These are phyloP conservation scores for Tauraco hartlaubi DNA, from an alignment of 2,797 vertebrate genomes.

Conservation along the genomic window DNA sequence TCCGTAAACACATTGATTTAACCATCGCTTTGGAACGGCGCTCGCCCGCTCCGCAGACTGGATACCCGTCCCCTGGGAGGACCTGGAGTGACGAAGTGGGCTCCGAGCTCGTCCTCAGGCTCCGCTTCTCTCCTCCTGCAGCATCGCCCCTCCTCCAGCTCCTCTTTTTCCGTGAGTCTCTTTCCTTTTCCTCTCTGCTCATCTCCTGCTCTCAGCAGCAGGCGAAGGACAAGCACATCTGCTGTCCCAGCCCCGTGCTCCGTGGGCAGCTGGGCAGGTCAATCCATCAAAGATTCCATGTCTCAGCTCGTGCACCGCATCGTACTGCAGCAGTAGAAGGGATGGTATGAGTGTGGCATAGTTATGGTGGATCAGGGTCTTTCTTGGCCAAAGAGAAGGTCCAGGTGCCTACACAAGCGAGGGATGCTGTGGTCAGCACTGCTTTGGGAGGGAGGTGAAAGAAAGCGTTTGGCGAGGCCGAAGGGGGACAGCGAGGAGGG, in stretches of 20 bases:
- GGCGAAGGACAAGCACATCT: neutral
- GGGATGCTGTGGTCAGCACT: neutral
- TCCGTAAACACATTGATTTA: constrained; percentile 41
- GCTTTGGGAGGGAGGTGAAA: neutral
- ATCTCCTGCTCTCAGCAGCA: neutral
- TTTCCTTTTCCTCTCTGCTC: neutral
- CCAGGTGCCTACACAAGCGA: neutral
- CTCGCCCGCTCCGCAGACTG: neutral
- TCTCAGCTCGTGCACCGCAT: neutral
- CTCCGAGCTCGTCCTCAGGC: neutral
- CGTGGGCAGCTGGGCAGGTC: no score
- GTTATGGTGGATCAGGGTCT: neutral
- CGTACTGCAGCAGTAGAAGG: fast-evolving
- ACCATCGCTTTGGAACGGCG: neutral
- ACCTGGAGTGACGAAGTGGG: neutral
- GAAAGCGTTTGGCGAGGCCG: neutral
- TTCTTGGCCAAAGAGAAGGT: neutral
- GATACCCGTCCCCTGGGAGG: neutral
- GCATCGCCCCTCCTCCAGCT: neutral
- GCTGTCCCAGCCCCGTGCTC: no score
- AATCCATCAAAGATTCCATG: no score
- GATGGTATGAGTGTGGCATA: neutral
- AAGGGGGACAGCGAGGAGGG: neutral
- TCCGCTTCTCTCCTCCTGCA: neutral
- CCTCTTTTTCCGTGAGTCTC: neutral